A percentile compares a stretch with the other conserved stretches of the same genome.
Evolutionary conservation across 2,888 invertebrate species (phyloP).

Genomic region (Taphrorychus bicolor): DNA sequence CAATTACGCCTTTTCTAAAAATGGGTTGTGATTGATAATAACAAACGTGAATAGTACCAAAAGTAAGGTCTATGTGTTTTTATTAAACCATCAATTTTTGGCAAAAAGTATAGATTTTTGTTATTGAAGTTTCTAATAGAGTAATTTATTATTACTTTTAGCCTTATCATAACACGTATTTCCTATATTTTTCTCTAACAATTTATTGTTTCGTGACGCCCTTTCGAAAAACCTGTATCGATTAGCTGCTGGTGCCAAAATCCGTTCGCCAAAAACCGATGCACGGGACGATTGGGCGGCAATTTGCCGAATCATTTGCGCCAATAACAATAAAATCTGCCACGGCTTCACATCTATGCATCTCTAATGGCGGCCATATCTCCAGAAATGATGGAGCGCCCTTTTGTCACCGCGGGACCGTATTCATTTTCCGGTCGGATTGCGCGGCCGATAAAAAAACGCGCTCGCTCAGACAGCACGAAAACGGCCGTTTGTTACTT

Average conservation of each 20-base stretch:
- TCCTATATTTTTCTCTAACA: no score
- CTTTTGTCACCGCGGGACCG: constrained; percentile 62
- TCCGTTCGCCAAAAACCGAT: neutral
- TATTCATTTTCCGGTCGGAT: constrained; percentile 63
- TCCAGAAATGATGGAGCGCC: constrained; percentile 62
- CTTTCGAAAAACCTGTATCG: no score
- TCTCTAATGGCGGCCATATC: constrained; percentile 41
- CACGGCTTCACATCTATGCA: constrained; percentile 21
- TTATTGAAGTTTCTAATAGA: no score
- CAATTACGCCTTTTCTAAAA: no score
- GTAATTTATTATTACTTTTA: no score
- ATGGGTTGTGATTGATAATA: no score
- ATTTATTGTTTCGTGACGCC: no score
- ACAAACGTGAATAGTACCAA: no score
- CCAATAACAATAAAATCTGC: constrained; percentile 28
- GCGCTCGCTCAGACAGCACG: constrained; percentile 58
- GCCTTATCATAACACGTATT: no score
- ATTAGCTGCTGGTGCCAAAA: neutral
- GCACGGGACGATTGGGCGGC: constrained; percentile 2
- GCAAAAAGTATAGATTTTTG: no score
- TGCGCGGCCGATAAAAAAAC: constrained; percentile 59
- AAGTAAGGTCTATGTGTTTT: no score
- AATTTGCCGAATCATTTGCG: constrained; percentile 31
- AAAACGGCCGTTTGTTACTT: constrained; percentile 59
- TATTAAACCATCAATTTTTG: no score